A percentile compares a stretch with the other conserved stretches of the same genome.
These are phyloP conservation scores for Myotis vivesi DNA, from an alignment of 2,797 vertebrate species.

Conservation along the genomic window DNA sequence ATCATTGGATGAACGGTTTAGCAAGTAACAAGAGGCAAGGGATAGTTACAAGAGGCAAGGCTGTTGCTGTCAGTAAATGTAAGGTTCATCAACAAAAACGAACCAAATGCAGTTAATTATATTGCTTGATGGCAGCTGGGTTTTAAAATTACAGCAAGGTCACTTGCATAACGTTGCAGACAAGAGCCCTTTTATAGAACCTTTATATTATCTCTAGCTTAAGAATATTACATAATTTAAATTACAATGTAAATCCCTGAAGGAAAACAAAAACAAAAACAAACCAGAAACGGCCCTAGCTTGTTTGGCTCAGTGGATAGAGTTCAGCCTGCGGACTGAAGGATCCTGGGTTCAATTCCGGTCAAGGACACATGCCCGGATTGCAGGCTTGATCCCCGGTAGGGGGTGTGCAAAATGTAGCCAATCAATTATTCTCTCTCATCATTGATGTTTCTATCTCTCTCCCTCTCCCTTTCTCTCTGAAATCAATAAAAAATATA, in stretches of 20 bases:
- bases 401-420: no score
- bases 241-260: neutral
- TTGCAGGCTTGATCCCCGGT: no score
- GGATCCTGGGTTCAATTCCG: no score
- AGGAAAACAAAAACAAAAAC: neutral
- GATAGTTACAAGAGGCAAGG: neutral
- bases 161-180: neutral
- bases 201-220: constrained; percentile 1
- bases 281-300: no score
- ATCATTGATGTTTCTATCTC: no score
- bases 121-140: neutral
- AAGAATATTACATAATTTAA: constrained; percentile 23
- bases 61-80: neutral
- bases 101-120: neutral
- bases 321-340: no score
- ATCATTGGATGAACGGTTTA: neutral
- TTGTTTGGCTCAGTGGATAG: no score
- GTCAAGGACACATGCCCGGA: no score
- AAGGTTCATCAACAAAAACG: neutral
- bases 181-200: neutral
- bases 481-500: no score
- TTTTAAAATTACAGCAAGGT: neutral
- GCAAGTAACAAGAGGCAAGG: neutral
- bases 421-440: no score
- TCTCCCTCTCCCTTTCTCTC: no score